Conservation (phyloP, 2,797 vertebrate genomes). For the Danio aesculapii region DNA sequence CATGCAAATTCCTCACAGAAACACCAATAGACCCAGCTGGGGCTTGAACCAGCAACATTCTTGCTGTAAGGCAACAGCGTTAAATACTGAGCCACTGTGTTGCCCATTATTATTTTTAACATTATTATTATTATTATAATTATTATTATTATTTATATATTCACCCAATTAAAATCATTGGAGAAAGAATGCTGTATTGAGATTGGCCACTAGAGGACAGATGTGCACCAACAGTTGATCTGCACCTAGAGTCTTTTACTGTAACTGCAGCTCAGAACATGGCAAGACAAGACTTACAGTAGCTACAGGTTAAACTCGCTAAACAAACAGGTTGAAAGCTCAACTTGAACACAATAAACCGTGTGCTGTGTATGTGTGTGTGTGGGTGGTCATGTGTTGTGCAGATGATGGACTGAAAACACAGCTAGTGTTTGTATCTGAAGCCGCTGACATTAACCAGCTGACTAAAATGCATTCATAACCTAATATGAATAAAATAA, state of each 20-base stretch:
- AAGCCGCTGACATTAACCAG: not conserved
- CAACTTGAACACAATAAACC: conserved; percentile 6
- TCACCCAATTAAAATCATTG: too few species aligned
- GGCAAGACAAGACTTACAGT: not conserved
- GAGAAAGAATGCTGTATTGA: not conserved
- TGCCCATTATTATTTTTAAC: too few species aligned
- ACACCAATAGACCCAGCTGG: too few species aligned
- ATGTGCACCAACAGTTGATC: not conserved
- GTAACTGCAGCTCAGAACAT: not conserved
- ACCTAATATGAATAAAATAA: not conserved
- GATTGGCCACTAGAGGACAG: conserved; percentile 25
- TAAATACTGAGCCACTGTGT: too few species aligned
- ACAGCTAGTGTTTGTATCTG: not conserved
- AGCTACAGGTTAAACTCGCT: conserved; percentile 9
- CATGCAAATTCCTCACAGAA: too few species aligned
- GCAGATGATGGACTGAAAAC: too few species aligned
- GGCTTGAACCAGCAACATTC: too few species aligned
- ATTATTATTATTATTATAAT: too few species aligned
- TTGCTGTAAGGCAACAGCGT: too few species aligned
- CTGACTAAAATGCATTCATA: too few species aligned
- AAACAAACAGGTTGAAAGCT: conserved; percentile 19
- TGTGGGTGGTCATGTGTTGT: not conserved
- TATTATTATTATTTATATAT: too few species aligned
- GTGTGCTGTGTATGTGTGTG: too few species aligned
- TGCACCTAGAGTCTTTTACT: not conserved